Evolutionary conservation across 2,797 vertebrate species (phyloP).

Genomic region (Syncerus caffer): DNA sequence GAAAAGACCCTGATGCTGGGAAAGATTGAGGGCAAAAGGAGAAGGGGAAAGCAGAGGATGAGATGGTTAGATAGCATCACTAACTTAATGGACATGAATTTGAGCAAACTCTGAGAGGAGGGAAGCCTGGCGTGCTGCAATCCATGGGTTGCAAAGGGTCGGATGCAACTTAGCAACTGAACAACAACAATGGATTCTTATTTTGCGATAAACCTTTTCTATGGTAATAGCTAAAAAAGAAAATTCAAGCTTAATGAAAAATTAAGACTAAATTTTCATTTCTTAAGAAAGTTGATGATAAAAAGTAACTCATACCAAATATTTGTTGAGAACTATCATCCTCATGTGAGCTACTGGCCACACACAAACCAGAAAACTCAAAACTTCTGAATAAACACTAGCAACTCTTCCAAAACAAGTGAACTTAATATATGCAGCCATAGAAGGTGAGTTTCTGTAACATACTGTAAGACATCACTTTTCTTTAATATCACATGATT

Average conservation of each 20-base stretch:
- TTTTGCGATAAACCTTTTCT: neutral
- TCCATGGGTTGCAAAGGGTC: neutral
- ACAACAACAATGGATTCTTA: neutral
- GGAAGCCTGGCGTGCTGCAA: neutral
- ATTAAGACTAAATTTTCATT: neutral
- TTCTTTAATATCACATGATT: neutral
- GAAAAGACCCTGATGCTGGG: neutral
- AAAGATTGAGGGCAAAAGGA: neutral
- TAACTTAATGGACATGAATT: neutral
- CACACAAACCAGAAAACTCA: neutral
- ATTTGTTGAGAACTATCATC: neutral
- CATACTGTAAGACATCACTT: neutral
- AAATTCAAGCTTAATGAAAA: neutral
- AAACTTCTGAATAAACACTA: neutral
- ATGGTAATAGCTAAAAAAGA: neutral
- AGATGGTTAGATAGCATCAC: neutral
- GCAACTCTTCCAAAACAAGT: neutral
- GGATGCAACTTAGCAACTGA: neutral
- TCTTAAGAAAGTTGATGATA: neutral
- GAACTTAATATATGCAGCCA: neutral
- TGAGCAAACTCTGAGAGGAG: neutral
- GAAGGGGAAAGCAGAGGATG: neutral
- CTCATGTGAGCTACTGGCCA: neutral
- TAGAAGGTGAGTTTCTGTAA: neutral
- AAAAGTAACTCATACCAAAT: neutral